Percentiles rank a stretch among this genome's conserved stretches.
These are phyloP conservation scores for Ctenomys sociabilis DNA, from an alignment of 2,113 vertebrate genomes.

Conservation along the genomic window DNA sequence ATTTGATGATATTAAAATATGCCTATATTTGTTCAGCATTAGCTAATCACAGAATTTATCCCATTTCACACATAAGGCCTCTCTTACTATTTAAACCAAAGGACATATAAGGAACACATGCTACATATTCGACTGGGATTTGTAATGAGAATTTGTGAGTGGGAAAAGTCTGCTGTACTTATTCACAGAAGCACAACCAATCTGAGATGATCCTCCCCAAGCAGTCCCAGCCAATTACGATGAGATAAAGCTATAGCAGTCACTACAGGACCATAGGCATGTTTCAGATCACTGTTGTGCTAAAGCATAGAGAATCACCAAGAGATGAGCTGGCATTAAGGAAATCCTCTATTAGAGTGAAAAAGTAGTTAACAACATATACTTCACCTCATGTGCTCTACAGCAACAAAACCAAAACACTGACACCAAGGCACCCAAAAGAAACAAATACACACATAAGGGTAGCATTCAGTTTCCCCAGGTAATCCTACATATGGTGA, in stretches of 20 bases:
- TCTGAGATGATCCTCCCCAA: neutral
- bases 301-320: neutral
- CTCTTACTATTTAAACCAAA: slow-evolving; percentile 24
- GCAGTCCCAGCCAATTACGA: neutral
- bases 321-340: slow-evolving; percentile 3
- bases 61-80: slow-evolving; percentile 6
- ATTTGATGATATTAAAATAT: slow-evolving; percentile 35
- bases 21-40: slow-evolving; percentile 40
- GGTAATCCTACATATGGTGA: neutral
- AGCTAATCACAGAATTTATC: slow-evolving; percentile 3
- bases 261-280: neutral
- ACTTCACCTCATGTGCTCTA: neutral
- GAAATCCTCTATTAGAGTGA: neutral
- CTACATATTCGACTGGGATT: neutral
- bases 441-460: neutral
- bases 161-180: neutral
- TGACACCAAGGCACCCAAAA: neutral
- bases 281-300: slow-evolving; percentile 4
- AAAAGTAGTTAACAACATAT: slow-evolving; percentile 5
- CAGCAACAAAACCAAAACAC: slow-evolving; percentile 26
- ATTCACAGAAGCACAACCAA: neutral
- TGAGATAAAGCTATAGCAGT: neutral
- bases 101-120: slow-evolving; percentile 31
- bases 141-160: slow-evolving; percentile 33
- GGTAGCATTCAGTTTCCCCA: neutral